Evolutionary conservation across 2,888 invertebrate species (phyloP), one percentile per base, ranked within the genome.

Genomic region (Drosophila merina): DNA sequence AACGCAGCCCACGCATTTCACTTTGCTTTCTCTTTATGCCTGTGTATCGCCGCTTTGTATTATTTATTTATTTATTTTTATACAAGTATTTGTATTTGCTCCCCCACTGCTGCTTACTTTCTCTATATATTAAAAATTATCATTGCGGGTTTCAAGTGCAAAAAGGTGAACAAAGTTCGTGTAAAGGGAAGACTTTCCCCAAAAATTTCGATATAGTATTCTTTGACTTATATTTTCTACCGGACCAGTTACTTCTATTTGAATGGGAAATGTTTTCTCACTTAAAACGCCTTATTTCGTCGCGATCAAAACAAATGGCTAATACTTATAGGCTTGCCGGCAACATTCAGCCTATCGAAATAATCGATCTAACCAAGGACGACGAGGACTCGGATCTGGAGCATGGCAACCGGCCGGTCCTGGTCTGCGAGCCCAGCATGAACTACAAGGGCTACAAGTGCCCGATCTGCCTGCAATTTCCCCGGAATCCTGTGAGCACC

Each of bases 1-100:
- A 36, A 38, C 38, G 30, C 68, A 9, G 12, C 86, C 81, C 63
- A 87, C 81, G 76, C 86, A 76, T 54, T 54, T 38, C 8, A n/a
- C n/a, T 71, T 59, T 31, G 55, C 62, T 68, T 72, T 75, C 55
- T 54, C 49, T 36, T 60, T 33, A 26, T 5, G 47, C 20, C 9
- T 44, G 20, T 44, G 25, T 10, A 20, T 20, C 20, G 42, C 10
- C 31, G 10, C 10, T 44, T 44, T 44, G 4, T 44, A 3, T 42
- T 42, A 42, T 42, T 40, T 42, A 44, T 44, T 9, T 25, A 25
- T 44, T 44, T 42, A 14, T 42, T 42, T 40, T 20, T 42, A 26
- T 33, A 25, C 38, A 28, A 20, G 8, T 31, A 5, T 45, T 33
- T 26, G 8, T 31, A 5, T 64, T 47, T 36, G 8, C 20, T 42